phyloP scores from a whole-genome alignment of 2,888 invertebrate species.

The Amphipyra berbera region DNA sequence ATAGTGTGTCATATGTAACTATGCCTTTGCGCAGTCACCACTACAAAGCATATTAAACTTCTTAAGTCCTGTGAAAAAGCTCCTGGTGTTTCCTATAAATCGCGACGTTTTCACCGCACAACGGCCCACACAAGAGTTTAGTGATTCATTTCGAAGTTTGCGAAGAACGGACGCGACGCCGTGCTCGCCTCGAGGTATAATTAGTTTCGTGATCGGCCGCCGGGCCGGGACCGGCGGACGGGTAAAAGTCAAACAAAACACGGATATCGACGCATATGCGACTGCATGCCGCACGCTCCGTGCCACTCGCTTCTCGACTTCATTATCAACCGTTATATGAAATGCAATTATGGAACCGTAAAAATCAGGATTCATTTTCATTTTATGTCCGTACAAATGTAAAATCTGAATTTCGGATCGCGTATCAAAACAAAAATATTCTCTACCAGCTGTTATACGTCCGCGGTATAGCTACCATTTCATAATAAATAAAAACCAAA shows the following conservation, averaged over 20 bases:
- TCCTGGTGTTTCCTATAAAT: conserved; percentile 17
- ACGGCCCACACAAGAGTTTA: conserved; percentile 63
- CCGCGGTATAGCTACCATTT: too few species aligned
- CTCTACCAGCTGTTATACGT: too few species aligned
- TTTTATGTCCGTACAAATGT: conserved; percentile 13
- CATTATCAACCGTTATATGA: conserved; percentile 37
- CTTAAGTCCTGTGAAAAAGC: neutral
- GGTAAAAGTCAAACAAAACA: conserved; percentile 83
- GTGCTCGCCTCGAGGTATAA: conserved; percentile 81
- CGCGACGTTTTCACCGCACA: conserved; percentile 36
- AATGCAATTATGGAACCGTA: conserved; percentile 17
- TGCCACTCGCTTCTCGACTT: conserved; percentile 31
- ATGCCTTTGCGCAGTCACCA: neutral
- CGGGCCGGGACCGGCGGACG: conserved; percentile 56
- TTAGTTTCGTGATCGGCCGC: conserved; percentile 80
- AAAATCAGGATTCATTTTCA: conserved; percentile 39
- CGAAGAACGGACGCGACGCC: conserved; percentile 71
- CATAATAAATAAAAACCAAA: conserved; percentile 21
- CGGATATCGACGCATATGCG: conserved; percentile 68
- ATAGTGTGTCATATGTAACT: too few species aligned
- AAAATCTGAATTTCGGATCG: conserved; percentile 34
- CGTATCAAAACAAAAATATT: neutral
- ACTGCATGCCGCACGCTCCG: conserved; percentile 30
- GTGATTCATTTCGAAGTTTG: conserved; percentile 77
- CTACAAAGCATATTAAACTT: neutral